These are phyloP conservation scores for Cistogaster globosa DNA, from an alignment of 2,888 invertebrate species.

Conservation along the genomic window DNA sequence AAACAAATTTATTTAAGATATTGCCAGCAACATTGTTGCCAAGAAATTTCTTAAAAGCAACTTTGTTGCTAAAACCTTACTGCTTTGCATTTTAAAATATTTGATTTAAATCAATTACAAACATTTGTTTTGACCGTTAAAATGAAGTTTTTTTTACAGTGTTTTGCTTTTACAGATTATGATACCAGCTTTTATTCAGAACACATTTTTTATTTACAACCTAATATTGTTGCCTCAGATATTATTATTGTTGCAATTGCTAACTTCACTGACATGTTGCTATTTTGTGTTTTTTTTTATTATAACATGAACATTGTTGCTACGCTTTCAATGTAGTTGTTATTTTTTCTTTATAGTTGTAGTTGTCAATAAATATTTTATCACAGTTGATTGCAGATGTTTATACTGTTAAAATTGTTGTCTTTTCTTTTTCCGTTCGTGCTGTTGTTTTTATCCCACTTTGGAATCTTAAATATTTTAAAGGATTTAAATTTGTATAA, in stretches of 20 bases:
- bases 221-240: neutral
- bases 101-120: too few species aligned
- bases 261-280: neutral
- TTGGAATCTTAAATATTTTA: constrained; percentile 65
- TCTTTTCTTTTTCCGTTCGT: neutral
- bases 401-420: constrained; percentile 17
- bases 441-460: constrained; percentile 10
- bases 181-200: neutral
- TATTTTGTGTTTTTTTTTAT: neutral
- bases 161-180: neutral
- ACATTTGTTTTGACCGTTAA: too few species aligned
- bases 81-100: too few species aligned
- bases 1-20: too few species aligned
- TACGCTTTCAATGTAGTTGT: neutral
- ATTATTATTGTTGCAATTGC: constrained; percentile 20
- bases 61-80: neutral
- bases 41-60: neutral
- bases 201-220: neutral
- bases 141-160: neutral
- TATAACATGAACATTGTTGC: neutral
- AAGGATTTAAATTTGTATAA: constrained; percentile 63
- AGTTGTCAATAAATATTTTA: constrained; percentile 62
- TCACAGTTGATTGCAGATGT: constrained; percentile 62
- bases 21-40: neutral
- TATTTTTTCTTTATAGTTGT: constrained; percentile 8